Percentiles rank a stretch among this genome's conserved stretches.
phyloP scores from a whole-genome alignment of 1,140 invertebrate genomes.

The Drosophila athabasca region DNA sequence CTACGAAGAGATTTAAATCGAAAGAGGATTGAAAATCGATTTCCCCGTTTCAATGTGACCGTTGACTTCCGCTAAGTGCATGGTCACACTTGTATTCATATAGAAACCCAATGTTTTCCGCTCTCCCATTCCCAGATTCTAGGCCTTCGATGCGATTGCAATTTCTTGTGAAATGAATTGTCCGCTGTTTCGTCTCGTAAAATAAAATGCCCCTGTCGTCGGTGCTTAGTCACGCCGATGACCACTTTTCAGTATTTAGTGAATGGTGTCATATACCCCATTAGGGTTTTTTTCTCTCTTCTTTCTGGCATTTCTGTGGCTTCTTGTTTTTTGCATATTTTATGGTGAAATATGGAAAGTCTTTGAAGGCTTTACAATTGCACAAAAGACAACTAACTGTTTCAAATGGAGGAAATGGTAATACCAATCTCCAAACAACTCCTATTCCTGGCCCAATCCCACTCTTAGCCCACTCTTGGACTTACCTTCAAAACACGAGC shows the following conservation, averaged over 20 bases:
- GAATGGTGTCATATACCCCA: slow-evolving; percentile 47
- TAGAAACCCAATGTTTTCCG: too few relatives aligned
- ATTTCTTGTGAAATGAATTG: slow-evolving; percentile 7
- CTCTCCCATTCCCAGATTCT: neutral
- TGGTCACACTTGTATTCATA: too few relatives aligned
- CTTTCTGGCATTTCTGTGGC: neutral
- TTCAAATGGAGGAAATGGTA: too few relatives aligned
- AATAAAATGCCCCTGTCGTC: neutral
- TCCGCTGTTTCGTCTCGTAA: slow-evolving; percentile 23
- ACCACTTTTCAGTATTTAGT: slow-evolving; percentile 23
- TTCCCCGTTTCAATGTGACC: too few relatives aligned
- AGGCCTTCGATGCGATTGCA: neutral
- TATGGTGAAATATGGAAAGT: slow-evolving; percentile 47
- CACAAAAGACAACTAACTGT: slow-evolving; percentile 1
- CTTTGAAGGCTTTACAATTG: slow-evolving; percentile 12
- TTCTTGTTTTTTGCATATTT: slow-evolving; percentile 26
- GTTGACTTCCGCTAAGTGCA: too few relatives aligned
- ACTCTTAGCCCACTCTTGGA: neutral
- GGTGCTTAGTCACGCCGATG: slow-evolving; percentile 50
- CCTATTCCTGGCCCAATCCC: too few relatives aligned
- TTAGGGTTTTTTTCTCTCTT: slow-evolving; percentile 7
- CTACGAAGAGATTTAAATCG: too few relatives aligned
- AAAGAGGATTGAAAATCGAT: too few relatives aligned
- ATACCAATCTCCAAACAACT: too few relatives aligned
- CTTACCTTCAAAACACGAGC: slow-evolving; percentile 57